A percentile compares a stretch with the other conserved stretches of the same genome.
Evolutionary conservation across 2,888 invertebrate genomes (phyloP).

Genomic region (Caenorhabditis afra): DNA sequence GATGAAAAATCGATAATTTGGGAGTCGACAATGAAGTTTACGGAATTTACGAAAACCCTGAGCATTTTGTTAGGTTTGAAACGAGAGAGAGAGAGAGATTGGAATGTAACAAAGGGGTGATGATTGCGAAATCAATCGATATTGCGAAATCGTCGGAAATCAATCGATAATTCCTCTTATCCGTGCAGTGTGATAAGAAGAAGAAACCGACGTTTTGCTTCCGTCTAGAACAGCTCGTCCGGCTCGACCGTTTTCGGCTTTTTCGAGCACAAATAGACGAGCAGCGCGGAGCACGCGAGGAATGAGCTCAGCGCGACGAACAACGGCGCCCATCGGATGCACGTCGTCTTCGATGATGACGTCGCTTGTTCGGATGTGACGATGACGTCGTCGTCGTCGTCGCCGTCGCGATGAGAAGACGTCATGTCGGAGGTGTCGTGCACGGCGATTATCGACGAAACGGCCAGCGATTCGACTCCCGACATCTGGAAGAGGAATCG

Average conservation of each 20-base stretch:
- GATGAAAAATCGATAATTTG: neutral
- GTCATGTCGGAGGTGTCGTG: constrained; percentile 38
- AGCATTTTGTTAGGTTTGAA: constrained; percentile 41
- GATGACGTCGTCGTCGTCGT: neutral
- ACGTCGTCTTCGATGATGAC: constrained; percentile 24
- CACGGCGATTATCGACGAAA: constrained; percentile 57
- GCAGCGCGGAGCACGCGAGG: constrained; percentile 37
- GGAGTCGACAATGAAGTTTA: no score
- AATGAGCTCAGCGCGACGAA: constrained; percentile 48
- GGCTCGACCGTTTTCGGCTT: constrained; percentile 45
- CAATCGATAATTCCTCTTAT: constrained; percentile 15
- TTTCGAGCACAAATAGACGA: constrained; percentile 47
- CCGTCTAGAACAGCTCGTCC: constrained; percentile 10
- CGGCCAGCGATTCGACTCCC: constrained; percentile 51
- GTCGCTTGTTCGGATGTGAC: no score
- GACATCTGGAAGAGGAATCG: constrained; percentile 45
- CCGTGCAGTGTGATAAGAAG: constrained; percentile 49
- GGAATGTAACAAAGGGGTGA: constrained; percentile 43
- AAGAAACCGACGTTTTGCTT: neutral
- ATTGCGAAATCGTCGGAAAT: neutral
- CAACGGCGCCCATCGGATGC: constrained; percentile 49
- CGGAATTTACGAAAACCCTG: constrained; percentile 28
- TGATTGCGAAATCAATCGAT: no score
- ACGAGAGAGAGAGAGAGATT: constrained; percentile 9
- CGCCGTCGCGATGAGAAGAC: constrained; percentile 1